Conservation (phyloP, 2,888 invertebrate genomes). For the Cephus runcator region DNA sequence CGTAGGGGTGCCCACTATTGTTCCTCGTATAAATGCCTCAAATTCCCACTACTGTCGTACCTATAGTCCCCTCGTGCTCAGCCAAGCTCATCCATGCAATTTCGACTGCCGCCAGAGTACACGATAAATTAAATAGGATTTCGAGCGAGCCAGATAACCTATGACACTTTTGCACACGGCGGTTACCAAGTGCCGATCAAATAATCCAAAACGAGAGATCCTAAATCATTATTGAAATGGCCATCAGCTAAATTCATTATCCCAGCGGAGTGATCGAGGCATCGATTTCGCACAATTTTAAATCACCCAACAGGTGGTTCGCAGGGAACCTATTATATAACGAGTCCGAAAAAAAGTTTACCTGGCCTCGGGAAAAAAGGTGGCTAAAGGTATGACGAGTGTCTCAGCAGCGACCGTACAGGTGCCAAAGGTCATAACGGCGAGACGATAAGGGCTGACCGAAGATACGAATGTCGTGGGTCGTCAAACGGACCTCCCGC, state of each 20-base stretch:
- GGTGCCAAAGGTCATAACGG: not conserved
- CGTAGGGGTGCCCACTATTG: not conserved
- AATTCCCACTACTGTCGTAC: not conserved
- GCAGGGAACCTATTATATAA: not conserved
- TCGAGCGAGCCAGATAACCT: constrained; percentile 27
- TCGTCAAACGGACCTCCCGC: not conserved
- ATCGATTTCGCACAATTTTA: not conserved
- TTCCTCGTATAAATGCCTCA: not conserved
- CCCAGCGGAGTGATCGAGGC: not conserved
- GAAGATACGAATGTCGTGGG: not conserved
- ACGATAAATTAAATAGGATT: constrained; percentile 39
- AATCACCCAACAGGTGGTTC: not conserved
- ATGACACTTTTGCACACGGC: constrained; percentile 28
- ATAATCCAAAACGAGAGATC: constrained; percentile 28
- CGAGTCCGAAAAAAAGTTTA: not conserved
- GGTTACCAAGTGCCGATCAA: constrained; percentile 32
- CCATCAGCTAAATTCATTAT: not conserved
- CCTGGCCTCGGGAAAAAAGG: not conserved
- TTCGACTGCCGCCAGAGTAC: constrained; percentile 3
- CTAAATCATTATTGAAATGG: not conserved
- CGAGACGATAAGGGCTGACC: not conserved
- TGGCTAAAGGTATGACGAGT: not conserved
- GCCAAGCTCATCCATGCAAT: not conserved
- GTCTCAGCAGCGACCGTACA: not conserved
- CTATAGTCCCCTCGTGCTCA: not conserved